Base-by-base conservation (phyloP, 2,113 vertebrate species). In the Mungos mungo region DNA sequence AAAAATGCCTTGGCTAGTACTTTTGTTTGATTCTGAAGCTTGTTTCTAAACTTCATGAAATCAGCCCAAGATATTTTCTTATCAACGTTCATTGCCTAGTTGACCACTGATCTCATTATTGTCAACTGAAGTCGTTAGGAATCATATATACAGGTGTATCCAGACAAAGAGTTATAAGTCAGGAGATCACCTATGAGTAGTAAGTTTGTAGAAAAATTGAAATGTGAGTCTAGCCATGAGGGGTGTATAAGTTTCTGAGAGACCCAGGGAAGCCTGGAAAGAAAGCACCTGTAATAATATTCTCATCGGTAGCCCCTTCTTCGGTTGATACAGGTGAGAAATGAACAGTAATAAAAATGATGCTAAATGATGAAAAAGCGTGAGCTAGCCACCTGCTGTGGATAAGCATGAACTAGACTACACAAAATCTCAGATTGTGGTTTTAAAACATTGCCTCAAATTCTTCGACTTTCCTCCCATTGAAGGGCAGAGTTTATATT, bases 171-270 rank as follows among this genome's bases (percentile, higher is more conserved):
- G n/a, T 54, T 82, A 0, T 71, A 91, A 86, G 27, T 72, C 54
- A 87, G 27, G 16, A 45, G 13, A 79, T 91, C 57, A 60, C 19
- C 33, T 91, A 19, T 74, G 86, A 81, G 45, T 96, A 29, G 25
- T 52, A 57, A 71, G 12, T 93, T 83, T 97, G 45, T 91, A 96
- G 82, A 80, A 94, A 93, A 93, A 72, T n/a, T 77, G 27, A 21
- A 93, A 83, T 38, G 4, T 83, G 41, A 93, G 35, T 29, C 95
- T 96, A 84, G 41, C 65, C 60, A 29, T 60, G 35, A 95, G 23
- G 31, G 18, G 1, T 57, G 6, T 2, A 1, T 93, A 47, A 50
- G 27, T 88, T 96, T 90, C 82, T 38, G 68, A 60, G 71, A 93
- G 35, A 88, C 35, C 3, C 3, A 19, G 50, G 33, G 21, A 83